These are phyloP conservation scores for Epinephelus lanceolatus DNA, from an alignment of 2,113 vertebrate genomes.

Conservation along the genomic window DNA sequence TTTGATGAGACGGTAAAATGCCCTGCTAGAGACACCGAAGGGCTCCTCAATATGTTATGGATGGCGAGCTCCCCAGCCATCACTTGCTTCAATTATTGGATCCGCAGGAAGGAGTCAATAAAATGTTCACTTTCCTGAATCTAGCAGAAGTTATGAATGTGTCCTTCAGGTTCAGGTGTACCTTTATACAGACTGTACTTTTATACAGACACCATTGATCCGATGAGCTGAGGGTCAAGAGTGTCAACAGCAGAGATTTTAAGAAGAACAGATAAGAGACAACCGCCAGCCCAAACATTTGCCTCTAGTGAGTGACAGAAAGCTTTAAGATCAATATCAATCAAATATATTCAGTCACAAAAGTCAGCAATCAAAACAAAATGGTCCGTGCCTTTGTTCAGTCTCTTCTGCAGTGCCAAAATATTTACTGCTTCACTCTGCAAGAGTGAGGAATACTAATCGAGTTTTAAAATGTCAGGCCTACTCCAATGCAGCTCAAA, in stretches of 20 bases:
- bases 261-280: background rate
- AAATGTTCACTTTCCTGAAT: constrained; percentile 37
- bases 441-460: constrained; percentile 2
- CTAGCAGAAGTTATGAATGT: constrained; percentile 34
- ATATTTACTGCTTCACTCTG: constrained; percentile 4
- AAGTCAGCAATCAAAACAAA: constrained; percentile 7
- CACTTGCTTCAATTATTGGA: constrained; percentile 49
- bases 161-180: constrained; percentile 40
- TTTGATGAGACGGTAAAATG: constrained; percentile 63
- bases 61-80: constrained; percentile 26
- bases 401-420: background rate
- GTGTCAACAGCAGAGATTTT: constrained; percentile 1
- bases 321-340: background rate
- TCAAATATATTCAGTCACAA: background rate
- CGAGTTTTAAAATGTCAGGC: constrained; percentile 36
- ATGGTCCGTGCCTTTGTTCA: background rate
- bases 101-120: constrained; percentile 37
- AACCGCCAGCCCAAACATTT: background rate
- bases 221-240: background rate
- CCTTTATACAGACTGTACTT: background rate
- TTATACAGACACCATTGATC: constrained; percentile 3
- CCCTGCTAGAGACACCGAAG: constrained; percentile 36
- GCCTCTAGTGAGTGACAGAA: background rate
- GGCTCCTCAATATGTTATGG: constrained; percentile 55
- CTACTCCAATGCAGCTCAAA: background rate